Base-by-base conservation (phyloP, 2,888 invertebrate genomes). In the Mythimna lalbum region DNA sequence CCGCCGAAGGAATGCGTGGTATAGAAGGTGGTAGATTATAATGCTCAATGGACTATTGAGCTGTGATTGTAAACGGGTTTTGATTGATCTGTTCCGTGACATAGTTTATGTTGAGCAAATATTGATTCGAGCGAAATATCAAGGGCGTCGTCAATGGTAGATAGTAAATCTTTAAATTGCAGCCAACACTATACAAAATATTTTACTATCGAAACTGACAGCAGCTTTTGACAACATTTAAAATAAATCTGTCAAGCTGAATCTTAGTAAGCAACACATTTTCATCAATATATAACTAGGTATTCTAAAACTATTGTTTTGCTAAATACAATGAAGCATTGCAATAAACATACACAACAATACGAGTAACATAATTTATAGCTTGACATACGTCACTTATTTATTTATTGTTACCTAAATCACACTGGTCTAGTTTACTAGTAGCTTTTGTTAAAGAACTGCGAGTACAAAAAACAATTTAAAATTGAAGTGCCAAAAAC, bases 1-100 rank as follows among this genome's bases (percentile, higher is more conserved):
- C 31, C 33, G 19, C 33, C 33, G 19, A 19, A 62, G 74, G 83
- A 76, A 82, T 85, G 83, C 43, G 73, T 57, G 55, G 31, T 63
- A 78, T 67, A 43, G 57, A 72, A 72, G 70, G 73, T 73, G 82
- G 21, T 56, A 65, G 64, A 73, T 72, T 59, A 61, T 61, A 72
- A 56, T 56, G 43, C 23, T 73, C 55, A 73, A 68, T 79, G 57
- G 63, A 69, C 82, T 57, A 63, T 81, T 55, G 72, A 77, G 60
- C 57, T 63, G 55, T 63, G 63, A 66, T 66, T 62, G 33, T 55
- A 69, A 82, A 80, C 82, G 78, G 74, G 79, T 80, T 80, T 63
- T n/a, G 47, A 78, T 59, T 56, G 78, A 64, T 64, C 71, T 43
- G 53, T 39, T 73, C 62, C 71, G 53, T 78, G 82, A 70, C 78